Base-by-base conservation (phyloP, 2,888 invertebrate species). In the Oscheius sp. region DNA sequence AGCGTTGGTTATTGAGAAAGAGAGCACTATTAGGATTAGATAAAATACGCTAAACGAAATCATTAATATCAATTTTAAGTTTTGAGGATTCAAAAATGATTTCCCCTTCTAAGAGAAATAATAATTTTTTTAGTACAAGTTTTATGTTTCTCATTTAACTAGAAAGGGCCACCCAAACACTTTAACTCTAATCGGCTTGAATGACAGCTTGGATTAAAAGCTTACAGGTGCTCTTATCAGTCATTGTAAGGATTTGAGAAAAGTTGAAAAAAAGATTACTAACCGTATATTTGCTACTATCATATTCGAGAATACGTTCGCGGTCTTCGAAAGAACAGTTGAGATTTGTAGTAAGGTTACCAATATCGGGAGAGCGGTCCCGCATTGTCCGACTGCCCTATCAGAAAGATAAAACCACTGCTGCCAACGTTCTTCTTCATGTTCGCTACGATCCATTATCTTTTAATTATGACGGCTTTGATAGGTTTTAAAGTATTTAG, bases 261-360 rank as follows among this genome's bases (percentile, higher is more conserved):
- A 22, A 24, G 2, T 3, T 28, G 8, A 33, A n/a, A 32, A 36
- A 30, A 33, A n/a, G n/a, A 20, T 1, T 17, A 26, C 68, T 56
- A 17, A 68, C 68, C 28, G 28, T 32, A 17, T 54, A 68, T 32
- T 68, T 68, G 6, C 30, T 38, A 22, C 44, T 47, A 33, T 68
- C 64, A 32, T 64, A 68, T n/a, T 64, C 56, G 33, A 64, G 54
- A 45, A 68, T 68, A 9, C 22, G n/a, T n/a, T 36, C 24, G 8
- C 62, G 50, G n/a, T 64, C 62, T 9, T 68, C 68, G 9, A 64
- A 63, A 17, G 68, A 38, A 28, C 68, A 68, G 47, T 68, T 68
- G 49, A 67, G 67, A 24, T 67, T 32, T n/a, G 20, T 14, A 14
- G 67, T 59, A n/a, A 67, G 41, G 26, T 59, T 67, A 30, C 36